Percentiles rank a stretch among this genome's conserved stretches.
Evolutionary conservation across 2,888 invertebrate species (phyloP).

Genomic region (Pachliopta kotzebuea): DNA sequence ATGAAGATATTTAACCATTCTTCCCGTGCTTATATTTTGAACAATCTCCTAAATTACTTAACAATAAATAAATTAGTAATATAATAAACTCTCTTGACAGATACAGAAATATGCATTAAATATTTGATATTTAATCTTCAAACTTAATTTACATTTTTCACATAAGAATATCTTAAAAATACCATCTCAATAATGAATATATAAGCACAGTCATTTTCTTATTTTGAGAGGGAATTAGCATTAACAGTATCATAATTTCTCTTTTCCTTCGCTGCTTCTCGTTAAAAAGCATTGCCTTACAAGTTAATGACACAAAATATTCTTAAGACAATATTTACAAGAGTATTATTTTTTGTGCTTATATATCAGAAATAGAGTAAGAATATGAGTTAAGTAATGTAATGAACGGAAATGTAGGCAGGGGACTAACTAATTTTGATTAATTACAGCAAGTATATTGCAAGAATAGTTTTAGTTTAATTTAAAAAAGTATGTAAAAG

Average conservation of each 20-base stretch:
- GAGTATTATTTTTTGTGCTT: not conserved
- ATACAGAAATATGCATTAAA: too few relatives aligned
- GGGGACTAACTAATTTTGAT: too few relatives aligned
- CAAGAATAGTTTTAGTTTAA: too few relatives aligned
- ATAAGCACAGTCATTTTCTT: not conserved
- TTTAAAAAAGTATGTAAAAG: too few relatives aligned
- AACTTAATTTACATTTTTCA: too few relatives aligned
- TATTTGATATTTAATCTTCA: too few relatives aligned
- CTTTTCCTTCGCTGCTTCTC: not conserved
- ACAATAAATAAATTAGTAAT: too few relatives aligned
- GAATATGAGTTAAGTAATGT: not conserved
- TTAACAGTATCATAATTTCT: not conserved
- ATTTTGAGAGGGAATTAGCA: not conserved
- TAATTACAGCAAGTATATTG: too few relatives aligned
- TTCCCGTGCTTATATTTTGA: too few relatives aligned
- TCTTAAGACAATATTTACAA: not conserved
- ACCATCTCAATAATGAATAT: not conserved
- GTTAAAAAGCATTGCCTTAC: slow-evolving; percentile 5
- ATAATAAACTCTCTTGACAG: too few relatives aligned
- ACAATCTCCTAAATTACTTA: too few relatives aligned
- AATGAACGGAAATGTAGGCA: not conserved
- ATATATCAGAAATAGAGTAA: not conserved
- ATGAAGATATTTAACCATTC: too few relatives aligned
- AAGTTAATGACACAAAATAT: not conserved
- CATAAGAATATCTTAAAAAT: not conserved